These are phyloP conservation scores for Eretmochelys imbricata DNA, from an alignment of 2,113 vertebrate genomes.

Conservation along the genomic window DNA sequence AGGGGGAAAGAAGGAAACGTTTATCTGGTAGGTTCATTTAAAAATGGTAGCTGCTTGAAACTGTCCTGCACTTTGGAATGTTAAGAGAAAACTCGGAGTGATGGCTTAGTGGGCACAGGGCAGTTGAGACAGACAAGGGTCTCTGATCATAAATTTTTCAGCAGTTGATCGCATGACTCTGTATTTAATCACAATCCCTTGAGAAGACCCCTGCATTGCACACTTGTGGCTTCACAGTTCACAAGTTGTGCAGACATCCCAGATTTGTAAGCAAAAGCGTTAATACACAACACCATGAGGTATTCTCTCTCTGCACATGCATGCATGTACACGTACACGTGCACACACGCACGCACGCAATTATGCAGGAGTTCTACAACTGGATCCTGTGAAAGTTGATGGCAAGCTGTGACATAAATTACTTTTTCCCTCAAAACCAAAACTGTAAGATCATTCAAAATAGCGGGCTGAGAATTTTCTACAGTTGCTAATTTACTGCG, in stretches of 20 bases:
- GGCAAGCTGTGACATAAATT: not conserved
- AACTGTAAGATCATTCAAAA: not conserved
- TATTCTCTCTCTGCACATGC: not conserved
- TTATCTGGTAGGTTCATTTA: not conserved
- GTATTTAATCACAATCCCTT: accelerated
- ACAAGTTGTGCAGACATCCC: not conserved
- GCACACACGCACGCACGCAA: not conserved
- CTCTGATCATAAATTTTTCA: not conserved
- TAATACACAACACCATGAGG: accelerated
- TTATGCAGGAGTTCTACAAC: accelerated
- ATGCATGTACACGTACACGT: not conserved
- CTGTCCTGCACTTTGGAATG: no score
- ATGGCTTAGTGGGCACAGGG: not conserved
- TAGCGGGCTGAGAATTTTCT: not conserved
- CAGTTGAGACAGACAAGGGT: not conserved
- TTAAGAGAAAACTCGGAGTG: not conserved
- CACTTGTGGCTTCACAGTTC: accelerated
- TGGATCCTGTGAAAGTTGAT: not conserved
- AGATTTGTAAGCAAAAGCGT: not conserved
- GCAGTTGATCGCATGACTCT: accelerated
- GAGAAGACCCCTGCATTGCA: not conserved
- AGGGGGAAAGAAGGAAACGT: no score
- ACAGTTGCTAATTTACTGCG: not conserved
- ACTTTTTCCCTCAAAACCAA: not conserved
- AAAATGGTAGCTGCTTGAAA: accelerated